These are phyloP conservation scores for Percopsis transmontana DNA, from an alignment of 2,113 vertebrate genomes.

Conservation along the genomic window DNA sequence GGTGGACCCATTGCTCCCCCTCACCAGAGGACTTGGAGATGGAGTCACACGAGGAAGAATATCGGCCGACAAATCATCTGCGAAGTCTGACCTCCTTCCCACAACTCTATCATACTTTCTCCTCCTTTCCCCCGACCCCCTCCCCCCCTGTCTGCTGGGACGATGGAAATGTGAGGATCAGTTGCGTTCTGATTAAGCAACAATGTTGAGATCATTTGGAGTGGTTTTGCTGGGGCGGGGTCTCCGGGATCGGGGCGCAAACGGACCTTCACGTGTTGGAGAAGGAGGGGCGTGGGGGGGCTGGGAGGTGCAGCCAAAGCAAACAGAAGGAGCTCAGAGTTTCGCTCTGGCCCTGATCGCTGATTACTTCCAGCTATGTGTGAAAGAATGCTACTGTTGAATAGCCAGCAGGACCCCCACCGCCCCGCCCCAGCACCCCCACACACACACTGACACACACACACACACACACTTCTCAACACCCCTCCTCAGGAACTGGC, in stretches of 20 bases:
- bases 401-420: constrained; percentile 32
- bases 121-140: not conserved
- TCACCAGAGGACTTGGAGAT: constrained; percentile 1
- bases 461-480: not conserved
- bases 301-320: constrained; percentile 39
- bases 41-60: constrained; percentile 5
- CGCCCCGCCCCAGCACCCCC: constrained; percentile 16
- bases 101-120: constrained; percentile 5
- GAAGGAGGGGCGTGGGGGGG: constrained; percentile 12
- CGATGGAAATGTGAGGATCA: constrained; percentile 22
- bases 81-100: not conserved
- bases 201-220: constrained; percentile 33
- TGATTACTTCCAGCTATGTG: constrained; percentile 59
- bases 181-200: constrained; percentile 34
- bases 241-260: constrained; percentile 6
- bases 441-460: constrained; percentile 21
- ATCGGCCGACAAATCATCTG: constrained; percentile 17
- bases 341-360: constrained; percentile 31
- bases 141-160: not conserved
- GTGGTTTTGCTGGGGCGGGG: constrained; percentile 8
- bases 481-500: no score
- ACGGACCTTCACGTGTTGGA: not conserved
- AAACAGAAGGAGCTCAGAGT: constrained; percentile 49
- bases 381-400: constrained; percentile 65
- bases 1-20: not conserved